phyloP scores from a whole-genome alignment of 2,888 invertebrate species.

The Autographa gamma region DNA sequence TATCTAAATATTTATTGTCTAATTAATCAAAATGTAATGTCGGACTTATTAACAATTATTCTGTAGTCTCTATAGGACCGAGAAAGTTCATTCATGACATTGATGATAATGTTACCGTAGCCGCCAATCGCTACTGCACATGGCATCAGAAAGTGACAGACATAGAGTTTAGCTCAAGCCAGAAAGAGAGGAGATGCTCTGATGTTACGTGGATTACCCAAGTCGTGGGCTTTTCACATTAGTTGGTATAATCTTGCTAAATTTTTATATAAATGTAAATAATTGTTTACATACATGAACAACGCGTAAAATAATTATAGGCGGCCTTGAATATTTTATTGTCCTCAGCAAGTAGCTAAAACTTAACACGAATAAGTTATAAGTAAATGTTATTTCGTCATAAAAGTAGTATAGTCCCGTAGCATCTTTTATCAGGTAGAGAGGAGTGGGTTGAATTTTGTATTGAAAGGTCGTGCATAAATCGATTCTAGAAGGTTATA shows the following conservation, averaged over 20 bases:
- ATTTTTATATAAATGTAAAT: not conserved
- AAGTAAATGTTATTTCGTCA: not conserved
- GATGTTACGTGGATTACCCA: conserved; percentile 62
- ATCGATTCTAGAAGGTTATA: not conserved
- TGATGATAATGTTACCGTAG: conserved; percentile 45
- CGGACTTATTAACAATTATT: not conserved
- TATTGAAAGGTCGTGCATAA: not conserved
- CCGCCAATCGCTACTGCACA: conserved; percentile 79
- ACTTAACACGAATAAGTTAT: not conserved
- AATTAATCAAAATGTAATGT: not conserved
- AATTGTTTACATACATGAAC: not conserved
- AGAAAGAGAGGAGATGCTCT: conserved; percentile 59
- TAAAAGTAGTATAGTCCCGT: not conserved
- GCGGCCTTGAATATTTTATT: conserved; percentile 3
- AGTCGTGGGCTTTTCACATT: conserved; percentile 56
- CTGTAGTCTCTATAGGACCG: conserved; percentile 12
- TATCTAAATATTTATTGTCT: not conserved
- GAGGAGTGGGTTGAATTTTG: not conserved
- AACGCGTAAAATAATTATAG: not conserved
- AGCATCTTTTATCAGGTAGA: not conserved
- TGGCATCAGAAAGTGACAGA: conserved; percentile 75
- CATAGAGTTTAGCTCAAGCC: conserved; percentile 50
- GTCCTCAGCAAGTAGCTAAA: not conserved
- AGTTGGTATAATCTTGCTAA: conserved; percentile 32
- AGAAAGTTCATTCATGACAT: conserved; percentile 51